A percentile compares a stretch with the other conserved stretches of the same genome.
phyloP scores from a whole-genome alignment of 53 echinoderm and acorn worm species.

The Stichopus horrens region DNA sequence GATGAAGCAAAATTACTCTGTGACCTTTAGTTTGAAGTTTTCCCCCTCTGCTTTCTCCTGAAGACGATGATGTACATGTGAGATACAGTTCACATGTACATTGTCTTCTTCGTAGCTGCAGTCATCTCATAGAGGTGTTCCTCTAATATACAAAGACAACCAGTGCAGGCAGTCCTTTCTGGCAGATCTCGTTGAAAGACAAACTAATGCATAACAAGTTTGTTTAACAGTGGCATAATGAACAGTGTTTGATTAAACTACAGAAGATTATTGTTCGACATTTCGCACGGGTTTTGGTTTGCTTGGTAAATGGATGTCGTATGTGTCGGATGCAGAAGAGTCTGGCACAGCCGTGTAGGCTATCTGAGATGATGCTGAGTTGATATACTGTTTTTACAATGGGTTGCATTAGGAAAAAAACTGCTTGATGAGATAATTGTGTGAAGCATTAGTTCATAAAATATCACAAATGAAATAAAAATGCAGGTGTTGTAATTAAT shows the following conservation, averaged over 20 bases:
- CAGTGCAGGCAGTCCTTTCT: constrained; percentile 7
- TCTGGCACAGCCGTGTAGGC: no score
- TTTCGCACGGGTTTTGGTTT: neutral
- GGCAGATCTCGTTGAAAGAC: constrained; percentile 25
- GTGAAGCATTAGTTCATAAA: no score
- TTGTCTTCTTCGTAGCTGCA: neutral
- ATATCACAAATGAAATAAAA: no score
- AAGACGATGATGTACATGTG: constrained; percentile 1
- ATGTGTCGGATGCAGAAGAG: no score
- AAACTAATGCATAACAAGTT: constrained; percentile 30
- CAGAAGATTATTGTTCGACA: constrained; percentile 23
- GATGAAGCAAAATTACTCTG: neutral
- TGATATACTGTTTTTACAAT: no score
- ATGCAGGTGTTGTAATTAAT: no score
- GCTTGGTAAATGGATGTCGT: no score
- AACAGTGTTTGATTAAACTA: constrained; percentile 35
- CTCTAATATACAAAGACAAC: neutral
- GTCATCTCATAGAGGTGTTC: neutral
- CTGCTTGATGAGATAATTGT: no score
- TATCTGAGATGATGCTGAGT: no score
- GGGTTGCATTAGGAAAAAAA: no score
- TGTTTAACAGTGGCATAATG: constrained; percentile 19
- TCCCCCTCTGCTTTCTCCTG: neutral
- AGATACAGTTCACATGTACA: neutral
- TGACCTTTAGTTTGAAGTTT: constrained; percentile 36